Evolutionary conservation across 2,113 vertebrate species (phyloP), one percentile per base, ranked within the genome.

Genomic region (Ranitomeya variabilis): DNA sequence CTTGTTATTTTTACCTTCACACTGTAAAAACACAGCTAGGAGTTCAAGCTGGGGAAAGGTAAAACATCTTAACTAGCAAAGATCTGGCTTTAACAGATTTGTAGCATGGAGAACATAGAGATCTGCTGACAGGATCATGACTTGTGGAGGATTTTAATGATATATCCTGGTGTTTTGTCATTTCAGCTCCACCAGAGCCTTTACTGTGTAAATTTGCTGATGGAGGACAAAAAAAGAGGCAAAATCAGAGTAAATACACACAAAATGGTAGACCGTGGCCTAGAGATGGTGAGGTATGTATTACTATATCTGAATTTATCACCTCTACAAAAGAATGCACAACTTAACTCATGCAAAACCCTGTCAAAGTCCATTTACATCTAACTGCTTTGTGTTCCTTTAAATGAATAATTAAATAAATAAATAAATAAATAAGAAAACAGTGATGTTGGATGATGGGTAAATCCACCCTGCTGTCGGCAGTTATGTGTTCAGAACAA

Each of bases 161-260:
- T 80, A 89, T 77, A 92, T 84, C 64, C 91, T 94, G 92, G 90
- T 94, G 91, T 96, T 90, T 94, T 95, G 91, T 94, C 94, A 95
- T 92, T 89, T 80, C 95, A 99, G 97, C 97, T 92, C 97, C 97
- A 93, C 96, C 94, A 89, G 98, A 99, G 94, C 98, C 98, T 94
- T 96, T 99, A 95, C 97, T 99, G 95, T 99, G 98, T 95, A 99
- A 99, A 96, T 99, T 99, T 92, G 98, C 98, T 74, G 98, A 99
- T 89, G 98, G 98, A 95, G 98, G 98, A 91, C 97, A 99, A 94
- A 99, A 99, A 95, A 99, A 99, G 94, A 93, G 98, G 80, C 98
- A 99, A 95, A 98, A 97, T 95, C 98, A 99, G 96, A 97, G 97
- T 94, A 99, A 99, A 95, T 98, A 99, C 90, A 97, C 97, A 89